phyloP scores from a whole-genome alignment of 2,888 invertebrate species.

The Aleiodes leptofemur region DNA sequence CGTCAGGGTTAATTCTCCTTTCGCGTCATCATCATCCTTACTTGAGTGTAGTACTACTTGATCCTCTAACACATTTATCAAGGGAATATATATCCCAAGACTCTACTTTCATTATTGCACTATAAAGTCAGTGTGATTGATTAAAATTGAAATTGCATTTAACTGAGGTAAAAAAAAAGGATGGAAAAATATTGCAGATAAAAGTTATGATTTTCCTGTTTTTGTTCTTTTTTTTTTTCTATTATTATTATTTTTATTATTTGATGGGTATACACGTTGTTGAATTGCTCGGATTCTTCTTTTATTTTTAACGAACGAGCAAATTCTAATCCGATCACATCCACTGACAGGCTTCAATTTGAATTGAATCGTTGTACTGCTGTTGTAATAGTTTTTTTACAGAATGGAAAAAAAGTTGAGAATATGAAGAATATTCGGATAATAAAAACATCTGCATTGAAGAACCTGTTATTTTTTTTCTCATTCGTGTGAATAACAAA shows the following conservation, averaged over 20 bases:
- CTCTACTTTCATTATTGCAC: slow-evolving; percentile 38
- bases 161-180: not conserved
- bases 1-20: slow-evolving; percentile 49
- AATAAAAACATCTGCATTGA: too few relatives aligned
- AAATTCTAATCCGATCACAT: too few relatives aligned
- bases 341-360: too few relatives aligned
- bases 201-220: not conserved
- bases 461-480: too few relatives aligned
- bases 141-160: not conserved
- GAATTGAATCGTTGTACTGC: too few relatives aligned
- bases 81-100: slow-evolving; percentile 24
- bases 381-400: too few relatives aligned
- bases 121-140: slow-evolving; percentile 4
- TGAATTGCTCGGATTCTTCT: too few relatives aligned
- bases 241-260: not conserved
- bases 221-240: not conserved
- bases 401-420: too few relatives aligned
- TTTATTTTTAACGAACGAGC: too few relatives aligned
- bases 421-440: too few relatives aligned
- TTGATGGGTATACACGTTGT: too few relatives aligned
- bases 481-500: too few relatives aligned
- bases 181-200: not conserved
- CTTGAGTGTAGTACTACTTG: slow-evolving; percentile 24
- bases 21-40: slow-evolving; percentile 34
- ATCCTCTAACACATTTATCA: slow-evolving; percentile 35